Conservation (phyloP, 2,797 vertebrate species). For the Pseudocheirus occidentalis region DNA sequence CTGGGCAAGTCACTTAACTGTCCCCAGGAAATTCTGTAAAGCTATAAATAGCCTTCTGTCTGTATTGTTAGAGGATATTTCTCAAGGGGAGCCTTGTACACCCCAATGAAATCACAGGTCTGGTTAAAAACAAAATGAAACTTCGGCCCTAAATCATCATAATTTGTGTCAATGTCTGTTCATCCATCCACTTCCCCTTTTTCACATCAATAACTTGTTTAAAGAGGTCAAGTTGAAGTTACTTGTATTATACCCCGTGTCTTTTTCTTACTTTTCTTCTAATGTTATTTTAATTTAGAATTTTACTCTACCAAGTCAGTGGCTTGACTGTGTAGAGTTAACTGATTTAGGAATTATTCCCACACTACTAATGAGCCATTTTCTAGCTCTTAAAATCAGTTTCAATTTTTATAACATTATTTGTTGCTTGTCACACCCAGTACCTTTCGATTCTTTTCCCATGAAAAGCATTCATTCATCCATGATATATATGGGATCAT, state of each 20-base stretch:
- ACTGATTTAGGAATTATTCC: not conserved
- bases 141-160: not conserved
- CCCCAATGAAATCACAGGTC: not conserved
- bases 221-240: not conserved
- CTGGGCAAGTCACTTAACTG: not conserved
- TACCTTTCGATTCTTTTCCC: not conserved
- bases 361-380: not conserved
- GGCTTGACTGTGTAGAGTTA: not conserved
- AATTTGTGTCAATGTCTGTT: not conserved
- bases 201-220: not conserved
- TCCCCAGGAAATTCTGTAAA: not conserved
- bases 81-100: not conserved
- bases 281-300: not conserved
- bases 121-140: not conserved
- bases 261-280: not conserved
- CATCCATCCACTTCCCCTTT: not conserved
- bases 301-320: not conserved
- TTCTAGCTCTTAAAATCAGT: not conserved
- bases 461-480: not conserved
- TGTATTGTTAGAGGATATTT: not conserved
- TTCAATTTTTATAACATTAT: not conserved
- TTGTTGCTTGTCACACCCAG: not conserved
- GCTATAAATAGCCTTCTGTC: not conserved
- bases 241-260: not conserved
- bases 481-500: not conserved